A percentile compares a stretch with the other conserved stretches of the same genome.
phyloP scores from a whole-genome alignment of 2,797 vertebrate genomes.

The Hephaestus fuliginosus region DNA sequence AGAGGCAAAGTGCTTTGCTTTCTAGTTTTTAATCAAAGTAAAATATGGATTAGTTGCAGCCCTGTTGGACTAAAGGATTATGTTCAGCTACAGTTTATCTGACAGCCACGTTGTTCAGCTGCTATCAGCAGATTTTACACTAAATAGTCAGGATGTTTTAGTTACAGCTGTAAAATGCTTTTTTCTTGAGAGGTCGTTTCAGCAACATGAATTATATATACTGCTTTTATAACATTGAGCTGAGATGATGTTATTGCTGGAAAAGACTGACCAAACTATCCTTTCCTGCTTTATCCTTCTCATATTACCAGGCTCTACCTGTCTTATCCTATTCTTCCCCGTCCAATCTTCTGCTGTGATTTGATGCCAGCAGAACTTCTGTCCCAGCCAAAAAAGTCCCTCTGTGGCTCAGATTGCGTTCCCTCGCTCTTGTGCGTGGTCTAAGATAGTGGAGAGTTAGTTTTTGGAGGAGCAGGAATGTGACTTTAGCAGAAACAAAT shows the following conservation, averaged over 20 bases:
- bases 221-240: background rate
- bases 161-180: background rate
- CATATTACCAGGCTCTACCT: slow-evolving; percentile 14
- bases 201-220: background rate
- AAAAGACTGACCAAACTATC: slow-evolving; percentile 17
- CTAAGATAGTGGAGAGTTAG: slow-evolving; percentile 28
- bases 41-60: background rate
- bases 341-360: slow-evolving; percentile 54
- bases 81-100: background rate
- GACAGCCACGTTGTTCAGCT: background rate
- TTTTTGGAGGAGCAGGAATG: slow-evolving; percentile 64
- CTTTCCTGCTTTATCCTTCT: slow-evolving; percentile 11
- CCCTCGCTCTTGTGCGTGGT: slow-evolving; percentile 31
- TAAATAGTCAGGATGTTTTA: background rate
- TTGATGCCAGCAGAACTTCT: slow-evolving; percentile 53
- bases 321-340: slow-evolving; percentile 21
- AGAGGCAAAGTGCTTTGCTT: background rate
- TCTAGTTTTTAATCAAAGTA: background rate
- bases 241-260: background rate
- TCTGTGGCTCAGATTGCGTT: slow-evolving; percentile 47
- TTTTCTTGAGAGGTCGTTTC: background rate
- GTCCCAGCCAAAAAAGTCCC: slow-evolving; percentile 35
- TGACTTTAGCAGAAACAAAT: slow-evolving; percentile 77
- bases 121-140: background rate
- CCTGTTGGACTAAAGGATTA: background rate